Percentiles rank a stretch among this genome's conserved stretches.
These are phyloP conservation scores for Bubo blakistoni DNA, from an alignment of 2,113 vertebrate genomes.

Conservation along the genomic window DNA sequence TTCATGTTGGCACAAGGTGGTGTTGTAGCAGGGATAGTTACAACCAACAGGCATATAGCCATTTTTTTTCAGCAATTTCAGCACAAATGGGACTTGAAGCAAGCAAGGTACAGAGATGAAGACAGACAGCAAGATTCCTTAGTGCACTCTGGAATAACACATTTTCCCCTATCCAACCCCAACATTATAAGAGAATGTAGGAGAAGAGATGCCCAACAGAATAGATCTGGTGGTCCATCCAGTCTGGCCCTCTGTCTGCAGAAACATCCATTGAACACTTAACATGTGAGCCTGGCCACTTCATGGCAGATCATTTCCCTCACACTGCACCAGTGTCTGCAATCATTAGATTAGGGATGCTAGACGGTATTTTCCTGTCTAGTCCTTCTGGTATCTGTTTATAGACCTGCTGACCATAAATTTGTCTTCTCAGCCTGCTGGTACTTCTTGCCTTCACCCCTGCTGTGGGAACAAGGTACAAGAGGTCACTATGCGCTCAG, in stretches of 20 bases:
- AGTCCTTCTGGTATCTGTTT: neutral
- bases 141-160: neutral
- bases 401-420: neutral
- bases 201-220: neutral
- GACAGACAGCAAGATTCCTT: neutral
- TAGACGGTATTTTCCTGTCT: neutral
- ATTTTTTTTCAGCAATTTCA: neutral
- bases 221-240: neutral
- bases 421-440: neutral
- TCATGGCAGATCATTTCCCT: neutral
- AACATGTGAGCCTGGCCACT: neutral
- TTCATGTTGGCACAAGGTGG: neutral
- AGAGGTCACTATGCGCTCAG: neutral
- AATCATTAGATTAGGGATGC: fast-evolving
- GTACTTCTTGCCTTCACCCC: neutral
- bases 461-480: neutral
- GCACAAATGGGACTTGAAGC: neutral
- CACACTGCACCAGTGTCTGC: fast-evolving
- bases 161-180: neutral
- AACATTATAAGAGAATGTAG: fast-evolving
- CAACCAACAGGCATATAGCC: neutral
- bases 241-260: neutral
- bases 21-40: neutral
- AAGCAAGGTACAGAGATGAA: neutral
- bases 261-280: neutral